A percentile compares a stretch with the other conserved stretches of the same genome.
phyloP scores from a whole-genome alignment of 2,888 invertebrate species.

The Dusona sp. region DNA sequence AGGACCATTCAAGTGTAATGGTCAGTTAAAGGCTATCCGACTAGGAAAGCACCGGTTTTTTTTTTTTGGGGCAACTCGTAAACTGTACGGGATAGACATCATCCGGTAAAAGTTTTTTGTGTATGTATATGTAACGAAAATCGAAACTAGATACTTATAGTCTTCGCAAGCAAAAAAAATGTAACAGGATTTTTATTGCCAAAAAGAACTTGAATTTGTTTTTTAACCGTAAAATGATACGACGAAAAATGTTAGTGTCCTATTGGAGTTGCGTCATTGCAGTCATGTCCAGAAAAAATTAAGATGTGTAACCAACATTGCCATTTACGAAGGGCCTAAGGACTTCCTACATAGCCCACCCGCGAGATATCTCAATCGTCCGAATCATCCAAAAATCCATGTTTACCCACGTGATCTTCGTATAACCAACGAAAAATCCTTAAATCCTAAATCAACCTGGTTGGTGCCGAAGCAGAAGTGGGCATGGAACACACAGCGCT shows the following conservation, averaged over 20 bases:
- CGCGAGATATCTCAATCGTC: slow-evolving; percentile 74
- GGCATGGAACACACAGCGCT: slow-evolving; percentile 23
- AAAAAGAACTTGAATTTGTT: not conserved
- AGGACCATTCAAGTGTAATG: slow-evolving; percentile 83
- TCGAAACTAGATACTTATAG: slow-evolving; percentile 48
- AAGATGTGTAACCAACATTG: not conserved
- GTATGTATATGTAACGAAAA: slow-evolving; percentile 9
- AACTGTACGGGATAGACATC: slow-evolving; percentile 24
- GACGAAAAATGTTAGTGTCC: not conserved
- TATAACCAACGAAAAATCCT: slow-evolving; percentile 83
- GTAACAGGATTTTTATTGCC: not conserved
- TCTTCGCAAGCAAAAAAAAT: slow-evolving; percentile 35
- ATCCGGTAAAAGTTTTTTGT: slow-evolving; percentile 43
- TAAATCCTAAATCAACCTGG: slow-evolving; percentile 84
- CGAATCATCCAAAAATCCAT: slow-evolving; percentile 79
- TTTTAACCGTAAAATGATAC: not conserved
- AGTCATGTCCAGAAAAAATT: not conserved
- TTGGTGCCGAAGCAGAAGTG: slow-evolving; percentile 29
- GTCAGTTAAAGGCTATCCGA: slow-evolving; percentile 84
- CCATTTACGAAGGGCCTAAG: too few relatives aligned
- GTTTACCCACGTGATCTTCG: slow-evolving; percentile 82
- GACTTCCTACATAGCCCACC: slow-evolving; percentile 68
- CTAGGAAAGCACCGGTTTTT: slow-evolving; percentile 77
- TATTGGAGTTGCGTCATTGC: not conserved
- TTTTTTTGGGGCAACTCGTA: slow-evolving; percentile 28